These are phyloP conservation scores for Pristionchus japonicus DNA, from an alignment of 2,888 invertebrate species.

Conservation along the genomic window DNA sequence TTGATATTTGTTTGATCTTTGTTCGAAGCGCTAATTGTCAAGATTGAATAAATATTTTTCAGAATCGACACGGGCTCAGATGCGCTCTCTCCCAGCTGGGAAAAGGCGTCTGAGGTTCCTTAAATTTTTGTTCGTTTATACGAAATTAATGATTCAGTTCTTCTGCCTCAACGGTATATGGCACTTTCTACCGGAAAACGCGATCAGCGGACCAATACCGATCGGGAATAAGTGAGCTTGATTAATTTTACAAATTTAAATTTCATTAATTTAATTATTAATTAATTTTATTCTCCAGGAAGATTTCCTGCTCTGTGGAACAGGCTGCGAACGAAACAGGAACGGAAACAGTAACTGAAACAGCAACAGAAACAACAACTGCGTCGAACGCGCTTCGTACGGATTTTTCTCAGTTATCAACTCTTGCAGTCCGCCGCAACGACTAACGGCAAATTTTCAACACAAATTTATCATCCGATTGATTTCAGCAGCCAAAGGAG, in stretches of 20 bases:
- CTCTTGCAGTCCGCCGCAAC: not conserved
- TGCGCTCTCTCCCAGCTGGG: not conserved
- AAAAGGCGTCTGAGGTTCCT: not conserved
- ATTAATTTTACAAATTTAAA: not conserved
- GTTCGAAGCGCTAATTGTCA: no score
- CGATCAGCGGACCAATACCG: not conserved
- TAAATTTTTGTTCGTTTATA: no score
- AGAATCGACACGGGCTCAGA: not conserved
- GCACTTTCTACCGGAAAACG: not conserved
- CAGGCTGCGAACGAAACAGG: not conserved
- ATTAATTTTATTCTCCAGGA: not conserved
- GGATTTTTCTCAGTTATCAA: not conserved
- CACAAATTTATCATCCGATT: not conserved
- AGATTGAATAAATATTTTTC: no score
- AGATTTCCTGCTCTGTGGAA: not conserved
- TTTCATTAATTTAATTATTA: not conserved
- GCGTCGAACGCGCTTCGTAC: no score
- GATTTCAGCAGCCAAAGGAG: not conserved
- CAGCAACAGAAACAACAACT: no score
- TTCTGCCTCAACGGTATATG: not conserved
- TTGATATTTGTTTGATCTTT: not conserved
- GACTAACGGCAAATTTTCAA: not conserved
- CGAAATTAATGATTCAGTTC: not conserved
- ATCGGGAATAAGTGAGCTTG: not conserved
- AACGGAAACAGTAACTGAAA: not conserved